Evolutionary conservation across 2,797 vertebrate species (phyloP).

Genomic region (Siniperca undulata): DNA sequence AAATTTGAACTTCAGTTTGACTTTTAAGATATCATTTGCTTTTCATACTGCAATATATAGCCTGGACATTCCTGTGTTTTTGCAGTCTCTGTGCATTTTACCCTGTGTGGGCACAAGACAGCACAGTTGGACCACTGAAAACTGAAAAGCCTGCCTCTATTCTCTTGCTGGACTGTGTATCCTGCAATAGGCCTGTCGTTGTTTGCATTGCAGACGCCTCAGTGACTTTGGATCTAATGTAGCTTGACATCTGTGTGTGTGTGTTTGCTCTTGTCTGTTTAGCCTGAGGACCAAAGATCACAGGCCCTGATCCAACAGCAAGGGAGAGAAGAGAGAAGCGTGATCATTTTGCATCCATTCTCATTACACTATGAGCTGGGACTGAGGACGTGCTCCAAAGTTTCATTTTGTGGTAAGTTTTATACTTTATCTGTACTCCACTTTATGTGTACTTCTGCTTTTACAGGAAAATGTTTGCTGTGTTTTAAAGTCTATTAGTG

Average conservation of each 20-base stretch:
- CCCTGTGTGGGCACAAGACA: constrained; percentile 5
- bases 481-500: constrained; percentile 57
- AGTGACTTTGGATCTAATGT: constrained; percentile 79
- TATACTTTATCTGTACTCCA: constrained; percentile 12
- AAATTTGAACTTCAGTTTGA: not conserved
- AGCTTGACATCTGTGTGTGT: constrained; percentile 78
- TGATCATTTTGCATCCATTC: constrained; percentile 42
- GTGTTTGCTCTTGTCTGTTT: constrained; percentile 80
- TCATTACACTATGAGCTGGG: constrained; percentile 69
- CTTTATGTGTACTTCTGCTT: constrained; percentile 52
- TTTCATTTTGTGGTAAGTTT: constrained; percentile 77
- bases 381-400: constrained; percentile 54
- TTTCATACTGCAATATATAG: constrained; percentile 4
- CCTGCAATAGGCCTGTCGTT: constrained; percentile 61
- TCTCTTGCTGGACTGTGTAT: constrained; percentile 48
- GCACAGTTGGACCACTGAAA: constrained; percentile 34
- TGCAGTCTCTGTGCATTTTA: constrained; percentile 20
- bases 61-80: constrained; percentile 21
- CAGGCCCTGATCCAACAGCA: constrained; percentile 53
- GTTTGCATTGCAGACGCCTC: constrained; percentile 81
- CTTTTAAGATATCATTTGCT: not conserved
- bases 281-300: constrained; percentile 76
- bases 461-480: constrained; percentile 38
- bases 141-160: constrained; percentile 44
- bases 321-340: constrained; percentile 40